Evolutionary conservation across 2,797 vertebrate species (phyloP).

Genomic region (Tympanoctomys barrerae): DNA sequence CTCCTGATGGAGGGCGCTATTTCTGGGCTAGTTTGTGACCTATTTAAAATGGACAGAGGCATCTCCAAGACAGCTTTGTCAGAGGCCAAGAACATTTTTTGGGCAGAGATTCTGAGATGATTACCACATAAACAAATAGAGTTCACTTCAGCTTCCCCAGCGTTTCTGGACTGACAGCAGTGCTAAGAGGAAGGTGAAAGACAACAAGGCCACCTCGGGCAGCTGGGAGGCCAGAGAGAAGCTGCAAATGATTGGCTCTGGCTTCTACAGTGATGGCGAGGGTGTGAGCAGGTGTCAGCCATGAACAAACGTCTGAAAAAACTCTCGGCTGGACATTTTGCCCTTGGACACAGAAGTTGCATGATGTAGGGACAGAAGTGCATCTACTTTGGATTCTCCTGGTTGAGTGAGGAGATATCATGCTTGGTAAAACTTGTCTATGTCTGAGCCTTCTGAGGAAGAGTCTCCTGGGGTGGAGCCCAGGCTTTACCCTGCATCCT

Average conservation of each 20-base stretch:
- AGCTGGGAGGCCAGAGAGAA: conserved; percentile 75
- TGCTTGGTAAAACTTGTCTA: not conserved
- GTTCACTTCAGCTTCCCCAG: conserved; percentile 86
- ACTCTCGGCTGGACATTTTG: conserved; percentile 66
- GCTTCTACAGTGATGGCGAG: conserved; percentile 66
- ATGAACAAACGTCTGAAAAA: conserved; percentile 82
- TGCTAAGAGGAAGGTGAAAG: conserved; percentile 76
- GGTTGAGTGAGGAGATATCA: not conserved
- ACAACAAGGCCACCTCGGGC: conserved; percentile 73
- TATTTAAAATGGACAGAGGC: conserved; percentile 87
- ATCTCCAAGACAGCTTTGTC: conserved; percentile 85
- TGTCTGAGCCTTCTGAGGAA: not conserved
- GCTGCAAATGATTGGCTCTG: conserved; percentile 68
- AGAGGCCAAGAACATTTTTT: conserved; percentile 90
- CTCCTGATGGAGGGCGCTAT: conserved; percentile 80
- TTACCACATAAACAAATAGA: conserved; percentile 89
- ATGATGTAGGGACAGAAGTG: conserved; percentile 54
- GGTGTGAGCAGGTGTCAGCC: conserved; percentile 62
- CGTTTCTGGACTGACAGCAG: conserved; percentile 85
- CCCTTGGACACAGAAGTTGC: conserved; percentile 38
- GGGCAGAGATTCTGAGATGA: conserved; percentile 84
- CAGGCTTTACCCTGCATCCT: not conserved
- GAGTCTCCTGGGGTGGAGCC: not conserved
- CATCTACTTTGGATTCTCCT: not conserved
- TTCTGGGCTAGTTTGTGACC: conserved; percentile 85